phyloP scores from a whole-genome alignment of 1,140 invertebrate genomes.

The Aphelenchoides avenae region DNA sequence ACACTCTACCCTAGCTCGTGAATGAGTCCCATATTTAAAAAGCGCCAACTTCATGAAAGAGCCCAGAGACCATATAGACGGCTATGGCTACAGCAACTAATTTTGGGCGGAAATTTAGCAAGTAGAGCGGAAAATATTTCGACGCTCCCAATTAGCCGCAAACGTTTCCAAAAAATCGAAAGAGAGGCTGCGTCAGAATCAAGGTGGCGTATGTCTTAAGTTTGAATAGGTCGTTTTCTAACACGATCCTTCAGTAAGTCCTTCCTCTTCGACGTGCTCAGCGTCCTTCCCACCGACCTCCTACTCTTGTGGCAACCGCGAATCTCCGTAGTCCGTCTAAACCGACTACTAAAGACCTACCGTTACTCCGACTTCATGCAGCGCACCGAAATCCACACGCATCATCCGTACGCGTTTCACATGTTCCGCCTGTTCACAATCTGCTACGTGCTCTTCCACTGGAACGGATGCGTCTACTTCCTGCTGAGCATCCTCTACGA shows the following conservation, averaged over 20 bases:
- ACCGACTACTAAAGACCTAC: slow-evolving; percentile 75
- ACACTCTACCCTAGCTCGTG: no score
- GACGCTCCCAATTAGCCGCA: no score
- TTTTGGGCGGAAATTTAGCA: no score
- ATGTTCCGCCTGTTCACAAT: slow-evolving; percentile 67
- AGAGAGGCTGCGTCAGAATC: no score
- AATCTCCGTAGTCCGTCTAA: slow-evolving; percentile 75
- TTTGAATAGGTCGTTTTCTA: no score
- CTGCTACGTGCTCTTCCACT: slow-evolving; percentile 85
- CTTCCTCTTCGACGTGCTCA: slow-evolving; percentile 68
- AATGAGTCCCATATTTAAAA: no score
- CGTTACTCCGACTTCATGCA: slow-evolving; percentile 83
- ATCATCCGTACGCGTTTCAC: slow-evolving; percentile 72
- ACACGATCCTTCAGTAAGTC: background rate
- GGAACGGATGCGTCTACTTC: slow-evolving; percentile 91
- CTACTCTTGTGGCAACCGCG: slow-evolving; percentile 75
- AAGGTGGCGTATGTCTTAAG: no score
- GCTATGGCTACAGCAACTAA: no score
- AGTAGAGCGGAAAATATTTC: no score
- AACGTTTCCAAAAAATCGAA: no score
- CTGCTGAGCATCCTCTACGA: slow-evolving; percentile 71
- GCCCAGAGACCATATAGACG: no score
- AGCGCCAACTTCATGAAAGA: no score
- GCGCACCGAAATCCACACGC: slow-evolving; percentile 82
- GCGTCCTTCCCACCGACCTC: slow-evolving; percentile 79